Percentiles rank a stretch among this genome's conserved stretches.
phyloP scores from a whole-genome alignment of 2,797 vertebrate species.

The Picus viridis region DNA sequence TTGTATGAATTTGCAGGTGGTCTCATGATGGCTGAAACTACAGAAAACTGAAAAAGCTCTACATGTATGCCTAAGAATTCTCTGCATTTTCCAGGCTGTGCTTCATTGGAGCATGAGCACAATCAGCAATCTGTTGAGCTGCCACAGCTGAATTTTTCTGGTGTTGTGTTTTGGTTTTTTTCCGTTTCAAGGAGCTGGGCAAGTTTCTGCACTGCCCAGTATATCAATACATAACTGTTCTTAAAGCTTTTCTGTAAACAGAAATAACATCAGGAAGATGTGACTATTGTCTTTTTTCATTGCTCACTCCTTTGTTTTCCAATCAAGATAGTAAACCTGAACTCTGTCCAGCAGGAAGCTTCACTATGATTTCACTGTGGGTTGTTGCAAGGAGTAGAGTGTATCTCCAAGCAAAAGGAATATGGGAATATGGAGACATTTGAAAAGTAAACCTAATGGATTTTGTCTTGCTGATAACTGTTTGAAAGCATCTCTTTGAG shows the following conservation, averaged over 20 bases:
- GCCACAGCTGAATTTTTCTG: neutral
- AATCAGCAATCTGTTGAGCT: neutral
- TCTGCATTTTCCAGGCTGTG: neutral
- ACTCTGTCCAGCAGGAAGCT: neutral
- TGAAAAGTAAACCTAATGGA: neutral
- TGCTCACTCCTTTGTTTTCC: constrained; percentile 9
- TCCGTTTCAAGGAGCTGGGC: neutral
- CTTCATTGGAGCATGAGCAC: fast-evolving
- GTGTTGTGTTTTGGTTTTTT: neutral
- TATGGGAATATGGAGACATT: neutral
- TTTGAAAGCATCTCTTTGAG: neutral
- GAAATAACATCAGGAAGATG: neutral
- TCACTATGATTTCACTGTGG: neutral
- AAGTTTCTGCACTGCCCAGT: neutral
- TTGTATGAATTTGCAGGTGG: neutral
- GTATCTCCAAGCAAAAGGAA: neutral
- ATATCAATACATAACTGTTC: neutral
- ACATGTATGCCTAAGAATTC: neutral
- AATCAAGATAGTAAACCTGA: constrained; percentile 8
- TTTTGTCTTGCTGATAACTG: neutral
- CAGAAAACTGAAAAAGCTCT: neutral
- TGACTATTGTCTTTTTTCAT: neutral
- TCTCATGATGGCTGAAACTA: neutral
- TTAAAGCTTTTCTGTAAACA: constrained; percentile 1
- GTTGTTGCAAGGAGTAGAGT: neutral